These are phyloP conservation scores for Odocoileus hemionus DNA, from an alignment of 2,113 vertebrate species.

Conservation along the genomic window DNA sequence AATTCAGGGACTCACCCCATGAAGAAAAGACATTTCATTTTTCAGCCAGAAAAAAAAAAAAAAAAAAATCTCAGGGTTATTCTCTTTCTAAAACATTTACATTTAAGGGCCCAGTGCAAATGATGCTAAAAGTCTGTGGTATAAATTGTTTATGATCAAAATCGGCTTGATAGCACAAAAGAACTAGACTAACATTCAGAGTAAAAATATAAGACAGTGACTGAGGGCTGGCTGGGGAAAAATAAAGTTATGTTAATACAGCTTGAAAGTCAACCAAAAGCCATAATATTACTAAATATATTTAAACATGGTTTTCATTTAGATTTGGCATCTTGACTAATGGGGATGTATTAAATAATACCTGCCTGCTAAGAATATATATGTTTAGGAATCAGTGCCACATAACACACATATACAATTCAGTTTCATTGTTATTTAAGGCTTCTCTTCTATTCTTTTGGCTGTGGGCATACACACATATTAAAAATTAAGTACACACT, in stretches of 20 bases:
- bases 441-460: slow-evolving; percentile 44
- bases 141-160: neutral
- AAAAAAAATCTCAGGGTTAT: neutral
- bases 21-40: slow-evolving; percentile 26
- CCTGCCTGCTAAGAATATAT: slow-evolving; percentile 58
- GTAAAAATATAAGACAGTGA: slow-evolving; percentile 31
- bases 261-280: slow-evolving; percentile 43
- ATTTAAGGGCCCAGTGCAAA: neutral
- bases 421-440: slow-evolving; percentile 51
- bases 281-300: slow-evolving; percentile 64
- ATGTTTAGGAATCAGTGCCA: slow-evolving; percentile 61
- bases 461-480: slow-evolving; percentile 45
- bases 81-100: slow-evolving; percentile 19
- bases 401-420: slow-evolving; percentile 41
- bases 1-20: slow-evolving; percentile 52
- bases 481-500: slow-evolving; percentile 67
- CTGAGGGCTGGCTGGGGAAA: neutral
- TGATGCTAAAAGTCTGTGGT: neutral
- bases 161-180: neutral
- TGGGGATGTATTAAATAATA: slow-evolving; percentile 63
- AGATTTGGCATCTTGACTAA: slow-evolving; percentile 66
- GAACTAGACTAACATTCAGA: slow-evolving; percentile 22
- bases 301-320: slow-evolving; percentile 68
- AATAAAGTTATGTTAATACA: neutral
- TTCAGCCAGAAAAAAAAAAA: neutral